A percentile compares a stretch with the other conserved stretches of the same genome.
phyloP scores from a whole-genome alignment of 92 coral and sea anemone species.

The Blastomussa wellsi region DNA sequence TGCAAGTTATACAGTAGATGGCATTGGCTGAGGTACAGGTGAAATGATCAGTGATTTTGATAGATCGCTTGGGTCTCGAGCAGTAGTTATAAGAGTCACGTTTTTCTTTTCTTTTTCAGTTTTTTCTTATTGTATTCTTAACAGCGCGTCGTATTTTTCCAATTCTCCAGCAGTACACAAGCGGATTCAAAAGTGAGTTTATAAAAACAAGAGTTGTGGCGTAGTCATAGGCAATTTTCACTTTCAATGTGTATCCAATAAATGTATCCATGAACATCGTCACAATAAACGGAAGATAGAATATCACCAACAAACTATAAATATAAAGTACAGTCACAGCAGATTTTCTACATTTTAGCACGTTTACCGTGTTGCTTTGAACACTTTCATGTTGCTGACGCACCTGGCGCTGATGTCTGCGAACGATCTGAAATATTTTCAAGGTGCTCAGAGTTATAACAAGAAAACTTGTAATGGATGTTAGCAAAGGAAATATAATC shows the following conservation, averaged over 20 bases:
- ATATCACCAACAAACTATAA: conserved; percentile 1
- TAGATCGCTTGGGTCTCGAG: too few relatives aligned
- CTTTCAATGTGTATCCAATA: conserved; percentile 10
- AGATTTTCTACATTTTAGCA: neutral
- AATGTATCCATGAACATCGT: conserved; percentile 18
- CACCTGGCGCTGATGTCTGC: conserved; percentile 26
- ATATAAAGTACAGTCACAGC: conserved; percentile 42
- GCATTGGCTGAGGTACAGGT: too few relatives aligned
- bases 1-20: too few relatives aligned
- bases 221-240: conserved; percentile 34
- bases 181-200: conserved; percentile 37
- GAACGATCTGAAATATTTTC: conserved; percentile 29
- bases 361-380: neutral
- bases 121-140: neutral
- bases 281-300: conserved; percentile 29
- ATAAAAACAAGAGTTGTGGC: conserved; percentile 37
- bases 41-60: too few relatives aligned
- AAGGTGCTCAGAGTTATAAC: conserved; percentile 5
- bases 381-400: neutral
- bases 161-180: conserved; percentile 39
- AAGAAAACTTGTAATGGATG: neutral
- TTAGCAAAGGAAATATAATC: conserved; percentile 12
- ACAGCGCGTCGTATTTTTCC: conserved; percentile 44
- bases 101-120: neutral
- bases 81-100: too few relatives aligned